These are phyloP conservation scores for Athalia rosae DNA, from an alignment of 2,888 invertebrate genomes.

Conservation along the genomic window DNA sequence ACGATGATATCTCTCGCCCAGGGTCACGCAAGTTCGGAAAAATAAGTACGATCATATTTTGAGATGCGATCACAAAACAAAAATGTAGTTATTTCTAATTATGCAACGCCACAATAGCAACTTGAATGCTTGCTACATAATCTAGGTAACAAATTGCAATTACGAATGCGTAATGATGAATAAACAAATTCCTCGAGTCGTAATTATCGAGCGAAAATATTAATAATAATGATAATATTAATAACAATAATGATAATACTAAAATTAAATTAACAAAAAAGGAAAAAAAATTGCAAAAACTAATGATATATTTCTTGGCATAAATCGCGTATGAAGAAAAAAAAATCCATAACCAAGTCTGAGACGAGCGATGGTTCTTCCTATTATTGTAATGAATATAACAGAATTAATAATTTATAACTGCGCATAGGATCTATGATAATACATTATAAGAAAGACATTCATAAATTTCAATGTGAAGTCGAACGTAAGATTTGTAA, in stretches of 20 bases:
- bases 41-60: constrained; percentile 6
- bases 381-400: constrained; percentile 63
- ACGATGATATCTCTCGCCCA: constrained; percentile 21
- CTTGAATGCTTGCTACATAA: constrained; percentile 44
- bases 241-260: background rate
- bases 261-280: constrained; percentile 1
- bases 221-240: constrained; percentile 14
- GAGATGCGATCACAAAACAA: constrained; percentile 17
- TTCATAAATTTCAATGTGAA: constrained; percentile 38
- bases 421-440: constrained; percentile 58
- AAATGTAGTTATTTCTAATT: constrained; percentile 44
- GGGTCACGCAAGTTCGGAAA: constrained; percentile 13
- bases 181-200: constrained; percentile 8
- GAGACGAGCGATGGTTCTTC: constrained; percentile 63
- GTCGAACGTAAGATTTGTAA: constrained; percentile 41
- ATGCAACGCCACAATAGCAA: constrained; percentile 45
- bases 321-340: constrained; percentile 44
- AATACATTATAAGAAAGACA: constrained; percentile 56
- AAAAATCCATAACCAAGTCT: constrained; percentile 61
- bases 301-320: constrained; percentile 36
- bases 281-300: constrained; percentile 33
- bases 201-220: background rate
- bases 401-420: constrained; percentile 66
- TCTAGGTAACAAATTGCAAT: constrained; percentile 45
- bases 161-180: constrained; percentile 38